These are phyloP conservation scores for Pituophis catenifer DNA, from an alignment of 2,113 vertebrate species.

Conservation along the genomic window DNA sequence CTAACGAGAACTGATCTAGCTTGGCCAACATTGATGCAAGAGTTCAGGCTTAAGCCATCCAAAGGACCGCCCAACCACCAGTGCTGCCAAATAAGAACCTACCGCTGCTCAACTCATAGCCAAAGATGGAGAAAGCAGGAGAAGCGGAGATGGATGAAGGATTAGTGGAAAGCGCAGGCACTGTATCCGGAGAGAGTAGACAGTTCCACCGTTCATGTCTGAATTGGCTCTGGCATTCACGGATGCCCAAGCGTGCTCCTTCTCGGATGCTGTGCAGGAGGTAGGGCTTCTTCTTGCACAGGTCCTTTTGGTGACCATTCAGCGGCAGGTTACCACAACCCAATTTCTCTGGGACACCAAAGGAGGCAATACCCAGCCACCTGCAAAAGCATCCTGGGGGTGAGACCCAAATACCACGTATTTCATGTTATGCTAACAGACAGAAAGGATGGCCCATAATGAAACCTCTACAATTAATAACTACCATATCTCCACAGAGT, in stretches of 20 bases:
- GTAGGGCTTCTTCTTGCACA: slow-evolving; percentile 84
- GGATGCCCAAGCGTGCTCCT: slow-evolving; percentile 84
- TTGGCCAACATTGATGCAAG: not conserved
- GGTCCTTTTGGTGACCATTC: slow-evolving; percentile 79
- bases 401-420: not conserved
- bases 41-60: not conserved
- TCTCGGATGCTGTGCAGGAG: slow-evolving; percentile 85
- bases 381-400: slow-evolving; percentile 65
- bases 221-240: slow-evolving; percentile 90
- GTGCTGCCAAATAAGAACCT: slow-evolving; percentile 54
- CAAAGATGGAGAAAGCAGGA: slow-evolving; percentile 69
- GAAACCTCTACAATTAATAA: not conserved
- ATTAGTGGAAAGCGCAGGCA: not conserved
- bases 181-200: slow-evolving; percentile 48
- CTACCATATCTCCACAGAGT: not conserved
- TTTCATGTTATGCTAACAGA: not conserved
- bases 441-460: not conserved
- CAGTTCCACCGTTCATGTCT: slow-evolving; percentile 93
- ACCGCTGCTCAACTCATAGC: slow-evolving; percentile 85
- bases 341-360: slow-evolving; percentile 76
- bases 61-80: not conserved
- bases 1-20: not conserved
- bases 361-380: slow-evolving; percentile 85
- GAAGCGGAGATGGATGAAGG: not conserved
- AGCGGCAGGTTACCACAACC: slow-evolving; percentile 78